Evolutionary conservation across 2,797 vertebrate species (phyloP).

Genomic region (Sebastes cheni): DNA sequence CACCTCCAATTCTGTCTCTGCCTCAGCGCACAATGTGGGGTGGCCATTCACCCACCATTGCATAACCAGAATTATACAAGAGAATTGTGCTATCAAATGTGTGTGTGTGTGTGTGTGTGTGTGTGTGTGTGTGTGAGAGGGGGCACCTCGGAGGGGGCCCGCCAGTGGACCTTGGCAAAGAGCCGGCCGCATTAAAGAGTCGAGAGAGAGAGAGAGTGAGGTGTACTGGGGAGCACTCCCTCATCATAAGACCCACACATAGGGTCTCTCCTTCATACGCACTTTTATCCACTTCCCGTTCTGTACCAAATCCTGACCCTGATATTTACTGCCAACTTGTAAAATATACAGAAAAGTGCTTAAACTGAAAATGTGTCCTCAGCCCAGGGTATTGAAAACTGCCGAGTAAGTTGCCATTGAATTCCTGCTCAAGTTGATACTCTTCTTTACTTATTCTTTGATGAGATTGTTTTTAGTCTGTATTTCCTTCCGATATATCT

Average conservation of each 20-base stretch:
- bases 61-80: slow-evolving; percentile 79
- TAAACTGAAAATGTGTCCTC: neutral
- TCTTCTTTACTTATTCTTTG: neutral
- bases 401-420: neutral
- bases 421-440: neutral
- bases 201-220: slow-evolving; percentile 15
- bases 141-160: slow-evolving; percentile 58
- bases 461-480: neutral
- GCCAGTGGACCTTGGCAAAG: slow-evolving; percentile 66
- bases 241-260: slow-evolving; percentile 1
- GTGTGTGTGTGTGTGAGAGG: slow-evolving; percentile 43
- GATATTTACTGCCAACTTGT: neutral
- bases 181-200: slow-evolving; percentile 58
- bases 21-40: slow-evolving; percentile 68
- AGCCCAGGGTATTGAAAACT: neutral
- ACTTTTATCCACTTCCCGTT: neutral
- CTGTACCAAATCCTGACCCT: neutral
- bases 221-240: neutral
- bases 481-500: neutral
- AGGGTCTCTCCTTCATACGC: neutral
- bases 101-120: slow-evolving; percentile 27
- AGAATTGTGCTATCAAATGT: slow-evolving; percentile 62
- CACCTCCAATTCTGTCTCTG: slow-evolving; percentile 33
- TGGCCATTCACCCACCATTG: slow-evolving; percentile 73
- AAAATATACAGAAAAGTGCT: neutral